Evolutionary conservation across 1,140 invertebrate genomes (phyloP).

Genomic region (Lepidurus couesii): DNA sequence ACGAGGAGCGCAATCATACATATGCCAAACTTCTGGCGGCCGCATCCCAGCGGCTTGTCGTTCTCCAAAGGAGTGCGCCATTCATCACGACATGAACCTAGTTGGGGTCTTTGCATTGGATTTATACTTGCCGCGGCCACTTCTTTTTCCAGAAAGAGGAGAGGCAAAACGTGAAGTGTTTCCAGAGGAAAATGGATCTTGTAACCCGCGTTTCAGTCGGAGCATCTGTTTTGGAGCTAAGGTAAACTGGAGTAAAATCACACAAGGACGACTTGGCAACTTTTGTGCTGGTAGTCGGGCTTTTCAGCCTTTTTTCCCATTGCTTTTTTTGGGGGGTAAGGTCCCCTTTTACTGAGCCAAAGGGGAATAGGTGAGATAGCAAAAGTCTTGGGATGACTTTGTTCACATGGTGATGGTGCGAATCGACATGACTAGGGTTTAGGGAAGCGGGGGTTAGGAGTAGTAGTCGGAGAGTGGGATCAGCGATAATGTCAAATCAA

Average conservation of each 20-base stretch:
- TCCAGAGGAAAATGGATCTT: background rate
- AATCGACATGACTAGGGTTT: background rate
- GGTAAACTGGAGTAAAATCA: background rate
- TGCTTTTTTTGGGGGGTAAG: background rate
- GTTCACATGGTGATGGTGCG: conserved; percentile 6
- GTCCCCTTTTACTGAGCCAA: background rate
- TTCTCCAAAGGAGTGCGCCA: conserved; percentile 7
- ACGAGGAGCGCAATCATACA: conserved; percentile 14
- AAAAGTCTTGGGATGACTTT: background rate
- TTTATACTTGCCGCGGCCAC: background rate
- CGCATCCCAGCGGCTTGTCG: conserved; percentile 16
- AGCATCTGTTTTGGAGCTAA: background rate
- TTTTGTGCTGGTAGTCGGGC: background rate
- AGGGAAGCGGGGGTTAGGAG: background rate
- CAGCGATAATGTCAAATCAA: conserved; percentile 15
- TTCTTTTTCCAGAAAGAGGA: background rate
- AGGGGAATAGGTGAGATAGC: background rate
- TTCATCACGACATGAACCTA: background rate
- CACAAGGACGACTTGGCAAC: background rate
- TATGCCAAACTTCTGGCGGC: conserved; percentile 17
- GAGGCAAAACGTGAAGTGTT: background rate
- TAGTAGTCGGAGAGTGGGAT: background rate
- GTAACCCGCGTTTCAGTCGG: background rate
- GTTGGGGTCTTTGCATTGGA: background rate
- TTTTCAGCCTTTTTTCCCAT: background rate